A percentile compares a stretch with the other conserved stretches of the same genome.
phyloP scores from a whole-genome alignment of 64 coral and sea anemone species.

The Catalaphyllia jardinei region DNA sequence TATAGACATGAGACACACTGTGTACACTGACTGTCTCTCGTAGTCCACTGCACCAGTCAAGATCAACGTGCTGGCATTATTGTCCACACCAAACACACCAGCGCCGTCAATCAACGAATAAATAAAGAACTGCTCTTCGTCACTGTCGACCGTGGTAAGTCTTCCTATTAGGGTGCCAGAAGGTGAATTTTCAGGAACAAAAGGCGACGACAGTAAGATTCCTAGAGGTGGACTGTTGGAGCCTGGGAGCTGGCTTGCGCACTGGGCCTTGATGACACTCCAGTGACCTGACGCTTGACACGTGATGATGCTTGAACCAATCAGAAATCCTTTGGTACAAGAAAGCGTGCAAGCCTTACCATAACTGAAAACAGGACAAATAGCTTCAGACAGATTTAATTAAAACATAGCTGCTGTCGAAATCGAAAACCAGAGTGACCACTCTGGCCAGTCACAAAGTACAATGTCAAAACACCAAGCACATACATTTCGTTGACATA shows the following conservation, averaged over 20 bases:
- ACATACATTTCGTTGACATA: not conserved
- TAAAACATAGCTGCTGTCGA: not conserved
- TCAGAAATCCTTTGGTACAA: conserved; percentile 62
- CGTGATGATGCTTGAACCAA: conserved; percentile 57
- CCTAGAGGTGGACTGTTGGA: conserved; percentile 55
- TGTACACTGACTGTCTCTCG: conserved; percentile 59
- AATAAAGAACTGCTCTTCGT: conserved; percentile 53
- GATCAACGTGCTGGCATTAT: conserved; percentile 26
- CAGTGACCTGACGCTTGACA: conserved; percentile 60
- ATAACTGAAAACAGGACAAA: conserved; percentile 19
- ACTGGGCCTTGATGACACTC: conserved; percentile 69
- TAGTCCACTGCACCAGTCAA: conserved; percentile 66
- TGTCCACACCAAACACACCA: conserved; percentile 60
- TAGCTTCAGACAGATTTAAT: not conserved
- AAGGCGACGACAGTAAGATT: conserved; percentile 64
- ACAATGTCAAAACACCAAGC: not conserved
- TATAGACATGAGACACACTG: conserved; percentile 51
- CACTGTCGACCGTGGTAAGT: conserved; percentile 64
- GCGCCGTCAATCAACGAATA: conserved; percentile 63
- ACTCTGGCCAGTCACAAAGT: not conserved
- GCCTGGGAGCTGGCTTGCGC: conserved; percentile 47
- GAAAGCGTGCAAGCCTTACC: conserved; percentile 46
- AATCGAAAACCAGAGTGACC: not conserved
- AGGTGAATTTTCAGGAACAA: conserved; percentile 66
- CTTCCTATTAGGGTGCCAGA: conserved; percentile 41